Evolutionary conservation across 2,113 vertebrate species (phyloP).

Genomic region (Acinonyx jubatus): DNA sequence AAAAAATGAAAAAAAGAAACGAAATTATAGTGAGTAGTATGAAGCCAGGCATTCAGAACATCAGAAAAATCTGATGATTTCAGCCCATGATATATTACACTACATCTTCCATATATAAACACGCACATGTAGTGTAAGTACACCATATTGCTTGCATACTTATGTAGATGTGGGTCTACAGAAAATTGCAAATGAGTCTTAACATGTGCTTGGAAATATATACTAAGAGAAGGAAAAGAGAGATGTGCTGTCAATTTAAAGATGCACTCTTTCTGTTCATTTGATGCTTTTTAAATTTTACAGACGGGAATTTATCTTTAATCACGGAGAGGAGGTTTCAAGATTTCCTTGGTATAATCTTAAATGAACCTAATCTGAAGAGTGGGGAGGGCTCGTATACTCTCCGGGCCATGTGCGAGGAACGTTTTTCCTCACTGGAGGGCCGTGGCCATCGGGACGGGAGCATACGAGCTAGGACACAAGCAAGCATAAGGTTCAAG

Average conservation of each 20-base stretch:
- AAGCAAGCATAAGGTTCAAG: neutral
- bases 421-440: neutral
- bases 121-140: neutral
- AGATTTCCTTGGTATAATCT: neutral
- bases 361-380: neutral
- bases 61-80: neutral
- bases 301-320: neutral
- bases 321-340: neutral
- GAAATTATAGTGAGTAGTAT: neutral
- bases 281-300: neutral
- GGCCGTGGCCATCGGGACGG: fast-evolving
- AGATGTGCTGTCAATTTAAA: slow-evolving; percentile 60
- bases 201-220: neutral
- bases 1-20: neutral
- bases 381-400: too few relatives aligned
- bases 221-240: neutral
- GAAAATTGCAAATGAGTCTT: slow-evolving; percentile 23
- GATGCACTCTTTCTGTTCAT: slow-evolving; percentile 73
- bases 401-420: neutral
- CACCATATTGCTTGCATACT: neutral
- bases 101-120: neutral
- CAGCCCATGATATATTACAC: neutral
- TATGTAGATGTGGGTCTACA: neutral
- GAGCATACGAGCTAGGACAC: neutral
- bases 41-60: neutral